Evolutionary conservation across 2,113 vertebrate genomes (phyloP).

Genomic region (Diglossa brunneiventris): DNA sequence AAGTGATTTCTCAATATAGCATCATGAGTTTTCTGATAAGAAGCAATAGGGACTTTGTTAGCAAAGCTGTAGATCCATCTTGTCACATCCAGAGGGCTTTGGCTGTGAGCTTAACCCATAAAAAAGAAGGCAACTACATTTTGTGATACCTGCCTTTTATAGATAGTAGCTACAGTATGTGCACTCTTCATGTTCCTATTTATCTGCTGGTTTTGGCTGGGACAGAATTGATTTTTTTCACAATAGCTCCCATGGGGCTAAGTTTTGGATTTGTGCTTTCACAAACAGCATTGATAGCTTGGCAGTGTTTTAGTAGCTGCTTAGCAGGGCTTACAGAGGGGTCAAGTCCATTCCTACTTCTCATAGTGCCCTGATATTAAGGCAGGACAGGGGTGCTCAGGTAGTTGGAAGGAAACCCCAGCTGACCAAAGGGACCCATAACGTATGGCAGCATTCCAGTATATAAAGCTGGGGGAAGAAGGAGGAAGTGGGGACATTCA

Average conservation of each 20-base stretch:
- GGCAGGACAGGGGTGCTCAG: no score
- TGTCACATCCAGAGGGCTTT: neutral
- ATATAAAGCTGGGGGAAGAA: neutral
- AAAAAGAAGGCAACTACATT: neutral
- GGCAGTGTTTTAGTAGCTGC: neutral
- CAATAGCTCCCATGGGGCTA: neutral
- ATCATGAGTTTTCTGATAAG: neutral
- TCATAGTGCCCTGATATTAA: accelerated
- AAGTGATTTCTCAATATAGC: slow-evolving; percentile 21
- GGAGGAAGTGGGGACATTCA: neutral
- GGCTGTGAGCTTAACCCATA: neutral
- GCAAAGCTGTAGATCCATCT: neutral
- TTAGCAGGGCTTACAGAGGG: neutral
- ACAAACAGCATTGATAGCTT: neutral
- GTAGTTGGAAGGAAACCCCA: neutral
- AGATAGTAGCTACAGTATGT: neutral
- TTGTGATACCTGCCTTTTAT: neutral
- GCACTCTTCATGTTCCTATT: neutral
- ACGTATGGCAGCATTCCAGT: neutral
- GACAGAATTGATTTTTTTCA: neutral
- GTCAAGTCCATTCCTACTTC: neutral
- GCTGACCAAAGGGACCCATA: neutral
- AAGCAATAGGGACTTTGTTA: neutral
- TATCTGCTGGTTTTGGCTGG: neutral
- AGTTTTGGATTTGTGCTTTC: neutral